phyloP scores from a whole-genome alignment of 2,888 invertebrate species.

The Cosmia trapezina region DNA sequence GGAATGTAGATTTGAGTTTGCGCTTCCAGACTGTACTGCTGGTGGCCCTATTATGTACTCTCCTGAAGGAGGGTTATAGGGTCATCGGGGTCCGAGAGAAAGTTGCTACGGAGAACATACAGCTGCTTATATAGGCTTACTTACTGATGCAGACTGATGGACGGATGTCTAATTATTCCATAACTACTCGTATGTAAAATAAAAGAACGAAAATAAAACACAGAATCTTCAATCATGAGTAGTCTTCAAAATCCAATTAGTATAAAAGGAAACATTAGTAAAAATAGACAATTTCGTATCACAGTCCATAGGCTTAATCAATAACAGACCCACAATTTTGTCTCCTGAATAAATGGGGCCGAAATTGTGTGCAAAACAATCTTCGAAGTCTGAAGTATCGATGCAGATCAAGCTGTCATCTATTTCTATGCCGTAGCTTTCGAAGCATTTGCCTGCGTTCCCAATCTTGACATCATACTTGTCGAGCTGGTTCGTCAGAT shows the following conservation, averaged over 20 bases:
- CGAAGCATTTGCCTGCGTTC: slow-evolving; percentile 29
- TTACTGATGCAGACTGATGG: too few species aligned
- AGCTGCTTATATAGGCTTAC: too few species aligned
- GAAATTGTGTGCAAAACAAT: slow-evolving; percentile 48
- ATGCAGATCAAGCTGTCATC: slow-evolving; percentile 47
- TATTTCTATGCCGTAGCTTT: slow-evolving; percentile 35
- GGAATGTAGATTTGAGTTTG: too few species aligned
- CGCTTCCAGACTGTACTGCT: too few species aligned
- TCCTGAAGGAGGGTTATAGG: too few species aligned
- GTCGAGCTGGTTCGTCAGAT: slow-evolving; percentile 47
- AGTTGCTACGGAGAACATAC: too few species aligned
- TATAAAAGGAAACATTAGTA: slow-evolving; percentile 69
- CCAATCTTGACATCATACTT: slow-evolving; percentile 34
- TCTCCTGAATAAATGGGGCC: slow-evolving; percentile 46
- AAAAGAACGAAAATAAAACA: not conserved
- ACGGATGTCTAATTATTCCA: too few species aligned
- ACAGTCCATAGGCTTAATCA: slow-evolving; percentile 39
- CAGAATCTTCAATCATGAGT: slow-evolving; percentile 24
- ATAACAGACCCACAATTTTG: slow-evolving; percentile 38
- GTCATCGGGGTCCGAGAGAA: too few species aligned
- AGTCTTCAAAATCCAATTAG: slow-evolving; percentile 65
- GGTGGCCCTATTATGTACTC: too few species aligned
- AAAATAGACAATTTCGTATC: slow-evolving; percentile 68
- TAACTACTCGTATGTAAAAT: too few species aligned
- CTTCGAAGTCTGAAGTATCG: slow-evolving; percentile 10